Evolutionary conservation across 1,140 invertebrate genomes (phyloP).

Genomic region (Leucophenga varia): DNA sequence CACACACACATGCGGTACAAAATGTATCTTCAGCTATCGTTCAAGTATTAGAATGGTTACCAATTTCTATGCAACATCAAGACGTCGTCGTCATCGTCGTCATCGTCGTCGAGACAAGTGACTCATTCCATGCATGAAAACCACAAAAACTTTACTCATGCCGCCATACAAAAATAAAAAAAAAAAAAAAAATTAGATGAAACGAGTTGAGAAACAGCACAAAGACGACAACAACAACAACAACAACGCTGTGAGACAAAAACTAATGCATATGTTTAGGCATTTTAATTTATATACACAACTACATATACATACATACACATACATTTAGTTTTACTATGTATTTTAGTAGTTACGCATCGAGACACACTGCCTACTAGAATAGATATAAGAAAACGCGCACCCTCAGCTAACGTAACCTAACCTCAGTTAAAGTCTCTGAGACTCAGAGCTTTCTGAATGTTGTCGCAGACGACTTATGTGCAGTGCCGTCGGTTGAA

Average conservation of each 20-base stretch:
- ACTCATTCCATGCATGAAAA: no score
- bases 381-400: constrained; percentile 37
- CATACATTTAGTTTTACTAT: not conserved
- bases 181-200: no score
- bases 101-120: constrained; percentile 24
- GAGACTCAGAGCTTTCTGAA: constrained; percentile 7
- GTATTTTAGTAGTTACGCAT: no score
- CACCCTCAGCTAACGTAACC: constrained; percentile 14
- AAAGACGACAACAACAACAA: constrained; percentile 10
- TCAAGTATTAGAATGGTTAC: no score
- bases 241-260: constrained; percentile 35
- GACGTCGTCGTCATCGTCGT: no score
- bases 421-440: constrained; percentile 17
- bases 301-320: constrained; percentile 14
- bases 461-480: not conserved
- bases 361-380: not conserved
- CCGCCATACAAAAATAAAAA: no score
- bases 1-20: no score
- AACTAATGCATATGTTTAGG: constrained; percentile 54
- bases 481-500: constrained; percentile 42
- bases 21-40: no score
- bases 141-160: constrained; percentile 45
- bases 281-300: constrained; percentile 54
- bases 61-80: no score
- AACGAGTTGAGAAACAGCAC: no score